Evolutionary conservation across 2,113 vertebrate genomes (phyloP), one percentile per base, ranked within the genome.

Genomic region (Progne subis): DNA sequence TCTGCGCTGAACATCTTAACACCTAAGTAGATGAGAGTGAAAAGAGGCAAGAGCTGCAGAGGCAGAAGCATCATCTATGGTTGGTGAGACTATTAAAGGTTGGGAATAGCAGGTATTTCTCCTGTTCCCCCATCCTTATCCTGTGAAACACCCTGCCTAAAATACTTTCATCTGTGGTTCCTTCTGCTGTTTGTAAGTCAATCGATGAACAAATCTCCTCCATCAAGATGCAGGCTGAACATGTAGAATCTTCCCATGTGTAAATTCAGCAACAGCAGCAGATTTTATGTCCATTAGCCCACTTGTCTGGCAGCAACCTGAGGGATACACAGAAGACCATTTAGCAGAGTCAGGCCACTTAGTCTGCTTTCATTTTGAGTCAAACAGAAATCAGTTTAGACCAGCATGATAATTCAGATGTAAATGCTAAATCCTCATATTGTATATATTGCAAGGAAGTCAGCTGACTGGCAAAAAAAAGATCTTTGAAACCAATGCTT

Each of bases 221-320:
- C 59, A 41, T 49, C 29, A 46, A 47, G 37, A 74, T 86, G 37
- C 60, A 65, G 25, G 43, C n/a, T 37, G 46, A 90, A 72, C 57
- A 76, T 0, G 0, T 13, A 77, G 49, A 41, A 46, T 32, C 19
- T 53, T 47, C 53, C 68, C 70, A 39, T 23, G 29, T 0, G 1
- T 37, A 72, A 77, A 60, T n/a, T 80, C 63, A 77, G 24, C 32
- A 68, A 34, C 12, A 83, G 59, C 71, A 57, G 63, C 43, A 69
- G 46, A 12, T 55, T 78, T 79, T 59, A 25, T 26, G 47, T 47
- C 46, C 55, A 5, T 41, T 69, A 70, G 31, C 32, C 31, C 64
- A n/a, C n/a, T 24, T n/a, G 20, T 25, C 46, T 67, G 68, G 50
- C 63, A 65, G 67, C 39, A 81, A 16, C 16, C 19, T 32, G 56